Evolutionary conservation across 2,888 invertebrate genomes (phyloP), one percentile per base, ranked within the genome.

Genomic region (Sesamia inferens): DNA sequence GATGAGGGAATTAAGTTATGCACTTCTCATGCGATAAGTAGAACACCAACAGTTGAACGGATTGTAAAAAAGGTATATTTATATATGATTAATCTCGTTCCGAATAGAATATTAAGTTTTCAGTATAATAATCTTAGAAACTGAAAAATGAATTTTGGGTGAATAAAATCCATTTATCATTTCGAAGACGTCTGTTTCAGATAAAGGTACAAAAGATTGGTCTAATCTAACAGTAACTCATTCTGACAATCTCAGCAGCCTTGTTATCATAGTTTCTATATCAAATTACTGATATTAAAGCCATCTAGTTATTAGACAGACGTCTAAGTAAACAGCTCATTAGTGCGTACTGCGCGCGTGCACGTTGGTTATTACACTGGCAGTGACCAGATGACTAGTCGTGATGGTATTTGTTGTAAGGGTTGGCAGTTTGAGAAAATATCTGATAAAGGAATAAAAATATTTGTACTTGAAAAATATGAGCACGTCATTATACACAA

Each of bases 281-380:
- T 74, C 65, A 81, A 84, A 85, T 83, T 71, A 70, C 73, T 68
- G 84, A 73, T 73, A 82, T 85, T 78, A 81, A 68, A 76, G 58
- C 76, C 68, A 84, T 79, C 78, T 73, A 62, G 75, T 83, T 78
- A 86, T 87, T 79, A 82, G 70, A 76, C 47, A 73, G 72, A 86
- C 76, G 76, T 78, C 71, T 81, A 75, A 82, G 78, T 80, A 78
- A 77, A 74, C 79, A 82, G 78, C 85, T 86, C 86, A 82, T 86
- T 86, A 86, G 87, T 81, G 66, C 85, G 76, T 81, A 75, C 84
- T 82, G 84, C 82, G 83, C 75, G 79, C 81, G 76, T 73, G 74
- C 74, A 83, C 83, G 83, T 83, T 42, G 62, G 58, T 71, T 83
- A 87, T 85, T 85, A 82, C 75, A 76, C 80, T 84, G 78, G 69